Percentiles rank a stretch among this genome's conserved stretches.
Evolutionary conservation across 2,888 invertebrate species (phyloP).

Genomic region (Nemapogon koenigi): DNA sequence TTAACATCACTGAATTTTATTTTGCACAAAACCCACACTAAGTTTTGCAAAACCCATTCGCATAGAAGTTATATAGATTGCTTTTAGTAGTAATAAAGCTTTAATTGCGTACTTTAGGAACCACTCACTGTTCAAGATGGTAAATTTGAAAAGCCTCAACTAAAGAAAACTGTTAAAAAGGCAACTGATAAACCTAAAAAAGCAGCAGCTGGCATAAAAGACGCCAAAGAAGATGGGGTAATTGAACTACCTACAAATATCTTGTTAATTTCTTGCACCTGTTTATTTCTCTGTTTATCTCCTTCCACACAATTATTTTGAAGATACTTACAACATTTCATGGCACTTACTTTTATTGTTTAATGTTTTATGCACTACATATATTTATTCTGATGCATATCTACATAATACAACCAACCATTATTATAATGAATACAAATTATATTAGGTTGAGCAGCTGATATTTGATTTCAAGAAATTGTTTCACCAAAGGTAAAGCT

Average conservation of each 20-base stretch:
- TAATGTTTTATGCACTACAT: not conserved
- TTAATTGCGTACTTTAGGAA: slow-evolving; percentile 45
- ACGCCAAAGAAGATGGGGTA: slow-evolving; percentile 36
- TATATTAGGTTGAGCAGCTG: too few species aligned
- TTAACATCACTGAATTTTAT: slow-evolving; percentile 21
- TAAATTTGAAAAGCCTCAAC: slow-evolving; percentile 54
- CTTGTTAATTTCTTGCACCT: slow-evolving; percentile 15
- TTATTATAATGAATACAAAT: too few species aligned
- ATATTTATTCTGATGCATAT: not conserved
- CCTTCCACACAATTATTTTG: too few species aligned
- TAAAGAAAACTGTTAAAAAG: slow-evolving; percentile 54
- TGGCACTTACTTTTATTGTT: not conserved
- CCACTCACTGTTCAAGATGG: slow-evolving; percentile 51
- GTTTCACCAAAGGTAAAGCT: too few species aligned
- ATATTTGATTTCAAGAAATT: too few species aligned
- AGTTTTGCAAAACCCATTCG: slow-evolving; percentile 15
- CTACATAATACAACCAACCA: not conserved
- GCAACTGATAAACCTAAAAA: slow-evolving; percentile 42
- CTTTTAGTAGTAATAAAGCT: slow-evolving; percentile 24
- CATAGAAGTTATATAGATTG: not conserved
- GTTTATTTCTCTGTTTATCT: slow-evolving; percentile 10
- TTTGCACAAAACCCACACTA: slow-evolving; percentile 33
- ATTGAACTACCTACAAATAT: slow-evolving; percentile 24
- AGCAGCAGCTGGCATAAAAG: slow-evolving; percentile 29
- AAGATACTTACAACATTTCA: too few species aligned